These are phyloP conservation scores for Automeris io DNA, from an alignment of 2,888 invertebrate species.

Conservation along the genomic window DNA sequence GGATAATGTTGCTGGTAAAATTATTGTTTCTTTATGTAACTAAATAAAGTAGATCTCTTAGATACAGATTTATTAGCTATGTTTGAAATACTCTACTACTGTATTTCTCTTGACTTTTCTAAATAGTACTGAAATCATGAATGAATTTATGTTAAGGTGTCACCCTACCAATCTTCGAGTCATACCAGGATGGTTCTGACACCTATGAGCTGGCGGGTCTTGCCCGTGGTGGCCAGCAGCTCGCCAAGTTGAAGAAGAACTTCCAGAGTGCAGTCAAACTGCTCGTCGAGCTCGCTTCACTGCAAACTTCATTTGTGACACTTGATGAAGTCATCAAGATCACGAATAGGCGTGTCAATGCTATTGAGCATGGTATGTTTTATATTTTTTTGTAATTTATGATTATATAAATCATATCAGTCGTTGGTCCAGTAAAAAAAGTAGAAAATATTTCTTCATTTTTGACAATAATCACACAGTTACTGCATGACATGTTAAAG, in stretches of 20 bases:
- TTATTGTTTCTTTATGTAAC: too few species aligned
- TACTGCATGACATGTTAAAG: too few species aligned
- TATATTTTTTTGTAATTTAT: too few species aligned
- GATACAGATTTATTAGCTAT: too few species aligned
- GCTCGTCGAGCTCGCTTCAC: constrained; percentile 96
- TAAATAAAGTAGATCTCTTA: too few species aligned
- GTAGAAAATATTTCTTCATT: too few species aligned
- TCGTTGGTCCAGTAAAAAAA: too few species aligned
- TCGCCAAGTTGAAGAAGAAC: constrained; percentile 98
- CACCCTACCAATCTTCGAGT: constrained; percentile 95
- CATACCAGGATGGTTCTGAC: constrained; percentile 96
- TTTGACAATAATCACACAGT: too few species aligned
- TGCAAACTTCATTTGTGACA: constrained; percentile 99
- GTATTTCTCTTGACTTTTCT: too few species aligned
- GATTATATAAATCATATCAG: too few species aligned
- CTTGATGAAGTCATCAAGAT: constrained; percentile 99
- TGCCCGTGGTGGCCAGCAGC: constrained; percentile 97
- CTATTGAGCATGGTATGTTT: constrained; percentile 96
- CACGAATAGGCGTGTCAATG: constrained; percentile 99
- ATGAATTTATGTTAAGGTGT: constrained; percentile 80
- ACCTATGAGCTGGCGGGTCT: constrained; percentile 97
- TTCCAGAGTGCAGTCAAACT: constrained; percentile 97
- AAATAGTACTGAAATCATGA: background rate
- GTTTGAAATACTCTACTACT: too few species aligned
- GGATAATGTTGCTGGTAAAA: constrained; percentile 96